These are phyloP conservation scores for Candoia aspera DNA, from an alignment of 2,113 vertebrate species.

Conservation along the genomic window DNA sequence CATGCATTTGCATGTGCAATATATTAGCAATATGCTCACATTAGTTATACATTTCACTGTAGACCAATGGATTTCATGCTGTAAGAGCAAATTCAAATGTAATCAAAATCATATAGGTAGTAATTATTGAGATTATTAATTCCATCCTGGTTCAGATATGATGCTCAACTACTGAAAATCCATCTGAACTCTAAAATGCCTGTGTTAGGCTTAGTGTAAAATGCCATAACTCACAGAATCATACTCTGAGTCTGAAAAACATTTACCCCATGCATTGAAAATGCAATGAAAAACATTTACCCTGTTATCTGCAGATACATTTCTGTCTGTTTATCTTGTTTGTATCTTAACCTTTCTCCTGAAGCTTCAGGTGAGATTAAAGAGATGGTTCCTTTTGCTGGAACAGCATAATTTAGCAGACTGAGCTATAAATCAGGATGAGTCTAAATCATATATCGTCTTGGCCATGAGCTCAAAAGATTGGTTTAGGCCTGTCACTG, in stretches of 20 bases:
- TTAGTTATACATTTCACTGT: not conserved
- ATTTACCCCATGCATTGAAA: too few species aligned
- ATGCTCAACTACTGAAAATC: not conserved
- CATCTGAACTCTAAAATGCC: not conserved
- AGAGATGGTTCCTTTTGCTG: not conserved
- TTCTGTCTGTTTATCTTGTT: not conserved
- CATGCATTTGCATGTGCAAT: not conserved
- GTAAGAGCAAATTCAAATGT: not conserved
- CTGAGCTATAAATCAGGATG: not conserved
- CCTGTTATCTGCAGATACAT: not conserved
- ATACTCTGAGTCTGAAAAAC: not conserved
- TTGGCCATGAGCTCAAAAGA: not conserved
- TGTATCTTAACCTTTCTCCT: not conserved
- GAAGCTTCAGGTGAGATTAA: not conserved
- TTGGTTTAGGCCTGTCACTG: not conserved
- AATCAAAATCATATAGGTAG: not conserved
- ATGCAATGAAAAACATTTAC: not conserved
- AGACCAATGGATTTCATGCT: not conserved
- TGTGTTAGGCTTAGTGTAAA: not conserved
- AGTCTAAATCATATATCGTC: not conserved
- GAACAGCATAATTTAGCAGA: not conserved
- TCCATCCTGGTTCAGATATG: not conserved
- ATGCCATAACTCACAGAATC: not conserved
- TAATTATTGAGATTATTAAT: slow-evolving; percentile 4
- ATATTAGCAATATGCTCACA: not conserved